Evolutionary conservation across 2,113 vertebrate species (phyloP).

Genomic region (Malurus cyaneus): DNA sequence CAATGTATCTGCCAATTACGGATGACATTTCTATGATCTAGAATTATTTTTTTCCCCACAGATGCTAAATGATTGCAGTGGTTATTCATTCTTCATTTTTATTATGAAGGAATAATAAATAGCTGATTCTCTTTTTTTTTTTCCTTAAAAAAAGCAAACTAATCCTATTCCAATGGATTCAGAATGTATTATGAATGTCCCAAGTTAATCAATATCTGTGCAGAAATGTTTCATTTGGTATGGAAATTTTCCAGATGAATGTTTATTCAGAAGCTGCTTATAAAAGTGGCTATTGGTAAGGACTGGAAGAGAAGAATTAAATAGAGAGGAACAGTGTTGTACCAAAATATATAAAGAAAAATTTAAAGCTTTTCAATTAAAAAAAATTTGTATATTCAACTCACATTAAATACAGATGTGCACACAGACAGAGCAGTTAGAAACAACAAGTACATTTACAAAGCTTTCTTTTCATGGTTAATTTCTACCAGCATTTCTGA

Average conservation of each 20-base stretch:
- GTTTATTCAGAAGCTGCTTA: slow-evolving; percentile 29
- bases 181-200: not conserved
- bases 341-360: slow-evolving; percentile 54
- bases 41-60: not conserved
- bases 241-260: slow-evolving; percentile 8
- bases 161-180: not conserved
- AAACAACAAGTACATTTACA: slow-evolving; percentile 49
- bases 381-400: slow-evolving; percentile 51
- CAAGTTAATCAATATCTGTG: not conserved
- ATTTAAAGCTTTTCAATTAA: slow-evolving; percentile 54
- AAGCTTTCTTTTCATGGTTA: slow-evolving; percentile 56
- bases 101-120: not conserved
- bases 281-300: slow-evolving; percentile 1
- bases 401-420: slow-evolving; percentile 41
- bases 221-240: slow-evolving; percentile 10
- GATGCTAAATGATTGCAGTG: not conserved
- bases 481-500: slow-evolving; percentile 59
- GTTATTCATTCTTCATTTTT: not conserved
- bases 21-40: not conserved
- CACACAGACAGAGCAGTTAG: slow-evolving; percentile 60
- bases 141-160: not conserved
- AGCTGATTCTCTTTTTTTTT: not conserved
- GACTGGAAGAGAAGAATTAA: not conserved
- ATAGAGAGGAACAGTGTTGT: not conserved
- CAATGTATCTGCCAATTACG: not conserved